Evolutionary conservation across 2,888 invertebrate genomes (phyloP), one percentile per base, ranked within the genome.

Genomic region (Caenorhabditis sp.): DNA sequence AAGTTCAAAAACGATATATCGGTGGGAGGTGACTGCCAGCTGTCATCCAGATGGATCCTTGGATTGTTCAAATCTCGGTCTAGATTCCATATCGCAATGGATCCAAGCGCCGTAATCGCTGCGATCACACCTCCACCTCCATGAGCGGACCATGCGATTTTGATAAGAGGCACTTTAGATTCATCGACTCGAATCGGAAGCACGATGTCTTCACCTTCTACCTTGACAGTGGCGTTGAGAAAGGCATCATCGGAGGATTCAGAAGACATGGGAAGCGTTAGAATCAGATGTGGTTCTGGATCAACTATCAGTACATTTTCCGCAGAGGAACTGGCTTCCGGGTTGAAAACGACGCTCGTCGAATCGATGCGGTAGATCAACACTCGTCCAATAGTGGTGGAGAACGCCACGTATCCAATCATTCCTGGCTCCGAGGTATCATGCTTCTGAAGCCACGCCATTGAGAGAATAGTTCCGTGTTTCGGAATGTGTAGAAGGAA

Each of bases 291-390:
- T 0, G 77, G 73, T n/a, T 77, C 77, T 4, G 63, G 44, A 0
- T 22, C 44, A 3, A 77, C 28, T 1, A 82, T 61, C 10, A n/a
- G 14, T 7, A 82, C 66, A 19, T 26, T 38, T 19, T 51, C 24
- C 12, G 26, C 19, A 1, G 26, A 24, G 0, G 8, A 5, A 19
- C 19, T n/a, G 19, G 5, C 47, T 47, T 47, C 41, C 22, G n/a
- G 22, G 10, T 59, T 19, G 19, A 59, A 28, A 24, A 28, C 47
- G 12, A 41, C 70, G 6, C 58, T 66, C 6, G 56, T n/a, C 0
- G 26, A 22, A 49, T 81, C 81, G 31, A 81, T 70, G 16, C 70
- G 54, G 58, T 87, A 87, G 24, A 87, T 87, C n/a, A 85, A 35
- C 41, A 87, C 72, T 14, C 63, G 58, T 63, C 87, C 87, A 16